Evolutionary conservation across 2,888 invertebrate genomes (phyloP).

Genomic region (Volucella bombylans): DNA sequence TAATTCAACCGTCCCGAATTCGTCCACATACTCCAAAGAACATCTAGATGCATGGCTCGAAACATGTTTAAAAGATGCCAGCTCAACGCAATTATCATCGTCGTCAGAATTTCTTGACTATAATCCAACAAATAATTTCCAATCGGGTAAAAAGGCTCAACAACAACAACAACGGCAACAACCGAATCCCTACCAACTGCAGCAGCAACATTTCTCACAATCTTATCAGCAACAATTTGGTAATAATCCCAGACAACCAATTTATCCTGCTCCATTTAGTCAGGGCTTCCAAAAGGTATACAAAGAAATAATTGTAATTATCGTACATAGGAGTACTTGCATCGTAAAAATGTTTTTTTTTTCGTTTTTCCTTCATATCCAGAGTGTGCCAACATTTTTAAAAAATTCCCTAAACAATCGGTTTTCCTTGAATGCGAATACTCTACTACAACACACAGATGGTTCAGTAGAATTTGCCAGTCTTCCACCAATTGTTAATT

Average conservation of each 20-base stretch:
- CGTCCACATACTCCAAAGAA: constrained; percentile 79
- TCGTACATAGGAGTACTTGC: constrained; percentile 17
- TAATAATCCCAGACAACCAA: constrained; percentile 52
- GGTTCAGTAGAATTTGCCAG: constrained; percentile 85
- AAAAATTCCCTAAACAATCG: constrained; percentile 79
- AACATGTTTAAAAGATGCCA: constrained; percentile 81
- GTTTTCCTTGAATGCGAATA: constrained; percentile 77
- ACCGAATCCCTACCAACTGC: constrained; percentile 70
- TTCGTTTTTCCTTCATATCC: constrained; percentile 18
- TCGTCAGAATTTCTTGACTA: constrained; percentile 82
- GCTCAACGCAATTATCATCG: constrained; percentile 80
- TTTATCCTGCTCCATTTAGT: constrained; percentile 78
- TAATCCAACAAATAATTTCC: constrained; percentile 78
- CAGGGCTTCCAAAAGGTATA: constrained; percentile 81
- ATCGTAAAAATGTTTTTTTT: neutral
- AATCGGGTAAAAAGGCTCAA: constrained; percentile 63
- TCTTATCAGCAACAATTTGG: constrained; percentile 44
- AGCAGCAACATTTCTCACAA: constrained; percentile 74
- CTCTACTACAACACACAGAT: constrained; percentile 77
- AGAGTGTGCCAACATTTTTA: constrained; percentile 77
- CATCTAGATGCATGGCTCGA: constrained; percentile 82
- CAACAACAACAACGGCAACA: constrained; percentile 74
- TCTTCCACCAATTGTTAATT: constrained; percentile 87
- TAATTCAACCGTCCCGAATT: constrained; percentile 76
- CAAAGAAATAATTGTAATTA: constrained; percentile 70